A percentile compares a stretch with the other conserved stretches of the same genome.
These are phyloP conservation scores for Stictonetta naevosa DNA, from an alignment of 2,113 vertebrate genomes.

Conservation along the genomic window DNA sequence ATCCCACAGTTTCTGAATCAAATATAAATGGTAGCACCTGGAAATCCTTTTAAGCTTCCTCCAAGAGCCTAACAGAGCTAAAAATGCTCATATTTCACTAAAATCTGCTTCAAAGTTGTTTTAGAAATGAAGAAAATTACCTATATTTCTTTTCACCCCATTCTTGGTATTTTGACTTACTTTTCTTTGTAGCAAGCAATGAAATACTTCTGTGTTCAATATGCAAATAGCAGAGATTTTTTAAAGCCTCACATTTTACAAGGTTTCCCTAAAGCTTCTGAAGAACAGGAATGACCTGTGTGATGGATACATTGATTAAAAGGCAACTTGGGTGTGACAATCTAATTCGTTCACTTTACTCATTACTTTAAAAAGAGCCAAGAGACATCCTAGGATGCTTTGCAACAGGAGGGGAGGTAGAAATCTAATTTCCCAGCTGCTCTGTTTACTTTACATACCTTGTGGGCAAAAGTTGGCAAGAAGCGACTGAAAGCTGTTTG, in stretches of 20 bases:
- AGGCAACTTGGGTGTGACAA: background rate
- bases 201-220: background rate
- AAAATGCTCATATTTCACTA: background rate
- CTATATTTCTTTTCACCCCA: background rate
- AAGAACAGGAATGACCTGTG: background rate
- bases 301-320: slow-evolving; percentile 1
- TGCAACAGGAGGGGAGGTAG: background rate
- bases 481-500: slow-evolving; percentile 52
- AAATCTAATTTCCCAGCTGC: slow-evolving; percentile 50
- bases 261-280: slow-evolving; percentile 7
- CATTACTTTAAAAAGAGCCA: background rate
- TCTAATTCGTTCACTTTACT: background rate
- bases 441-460: slow-evolving; percentile 66
- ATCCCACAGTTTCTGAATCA: background rate
- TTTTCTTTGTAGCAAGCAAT: background rate
- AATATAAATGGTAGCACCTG: background rate
- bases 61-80: background rate
- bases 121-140: background rate
- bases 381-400: background rate
- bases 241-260: slow-evolving; percentile 16
- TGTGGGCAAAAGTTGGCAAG: slow-evolving; percentile 67
- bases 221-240: background rate
- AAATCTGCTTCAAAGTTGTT: background rate
- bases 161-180: background rate
- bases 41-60: background rate